These are phyloP conservation scores for Megalops atlanticus DNA, from an alignment of 2,113 vertebrate genomes.

Conservation along the genomic window DNA sequence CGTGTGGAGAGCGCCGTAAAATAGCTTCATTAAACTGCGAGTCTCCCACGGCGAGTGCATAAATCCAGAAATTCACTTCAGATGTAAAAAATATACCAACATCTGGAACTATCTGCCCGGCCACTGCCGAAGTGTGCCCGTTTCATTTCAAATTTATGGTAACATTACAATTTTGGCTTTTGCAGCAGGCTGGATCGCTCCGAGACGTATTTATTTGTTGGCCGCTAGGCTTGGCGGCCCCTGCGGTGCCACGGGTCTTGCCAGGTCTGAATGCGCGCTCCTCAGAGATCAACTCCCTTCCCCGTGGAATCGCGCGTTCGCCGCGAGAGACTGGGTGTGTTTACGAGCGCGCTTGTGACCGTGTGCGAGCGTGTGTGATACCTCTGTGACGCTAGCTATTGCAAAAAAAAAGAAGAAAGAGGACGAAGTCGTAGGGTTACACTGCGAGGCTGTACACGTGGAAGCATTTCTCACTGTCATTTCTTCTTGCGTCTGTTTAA, in stretches of 20 bases:
- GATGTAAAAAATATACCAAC: constrained; percentile 48
- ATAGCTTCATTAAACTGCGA: constrained; percentile 54
- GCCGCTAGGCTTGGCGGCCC: constrained; percentile 54
- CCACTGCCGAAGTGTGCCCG: constrained; percentile 46
- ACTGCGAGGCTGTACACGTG: constrained; percentile 14
- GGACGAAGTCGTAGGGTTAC: neutral
- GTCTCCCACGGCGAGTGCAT: constrained; percentile 44
- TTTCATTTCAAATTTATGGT: constrained; percentile 64
- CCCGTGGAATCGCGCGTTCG: neutral
- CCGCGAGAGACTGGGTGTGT: too few relatives aligned
- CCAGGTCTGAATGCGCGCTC: constrained; percentile 50
- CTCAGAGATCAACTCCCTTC: neutral
- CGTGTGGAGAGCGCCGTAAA: constrained; percentile 37
- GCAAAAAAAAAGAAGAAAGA: neutral
- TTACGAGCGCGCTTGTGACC: too few relatives aligned
- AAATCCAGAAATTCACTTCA: constrained; percentile 55
- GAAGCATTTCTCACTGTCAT: constrained; percentile 35
- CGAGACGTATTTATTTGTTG: constrained; percentile 59
- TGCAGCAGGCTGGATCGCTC: constrained; percentile 33
- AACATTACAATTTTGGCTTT: constrained; percentile 57
- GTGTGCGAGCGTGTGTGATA: neutral
- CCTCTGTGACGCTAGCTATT: neutral
- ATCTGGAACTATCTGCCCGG: constrained; percentile 59
- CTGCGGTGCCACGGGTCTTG: constrained; percentile 46
- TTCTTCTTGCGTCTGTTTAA: constrained; percentile 31